A percentile compares a stretch with the other conserved stretches of the same genome.
Evolutionary conservation across 1,140 invertebrate genomes (phyloP).

Genomic region (Epicauta chinensis): DNA sequence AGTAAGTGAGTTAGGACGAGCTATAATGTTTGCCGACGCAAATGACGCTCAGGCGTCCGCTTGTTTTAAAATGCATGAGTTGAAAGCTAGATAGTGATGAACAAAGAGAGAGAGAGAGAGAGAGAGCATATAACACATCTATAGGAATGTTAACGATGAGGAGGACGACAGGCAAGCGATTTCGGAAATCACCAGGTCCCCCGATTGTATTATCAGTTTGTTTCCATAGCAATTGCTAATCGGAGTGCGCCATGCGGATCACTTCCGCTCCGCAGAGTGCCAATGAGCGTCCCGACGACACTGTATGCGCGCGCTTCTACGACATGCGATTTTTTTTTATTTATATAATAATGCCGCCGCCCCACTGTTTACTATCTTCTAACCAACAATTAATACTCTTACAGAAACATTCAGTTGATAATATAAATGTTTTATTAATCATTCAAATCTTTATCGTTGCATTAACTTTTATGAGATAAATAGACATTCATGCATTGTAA

Average conservation of each 20-base stretch:
- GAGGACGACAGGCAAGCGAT: background rate
- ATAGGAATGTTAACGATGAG: background rate
- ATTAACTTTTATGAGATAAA: too few species aligned
- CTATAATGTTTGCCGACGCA: slow-evolving; percentile 25
- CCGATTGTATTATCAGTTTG: slow-evolving; percentile 53
- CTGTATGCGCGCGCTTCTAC: slow-evolving; percentile 20
- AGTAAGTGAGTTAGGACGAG: background rate
- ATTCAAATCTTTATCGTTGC: too few species aligned
- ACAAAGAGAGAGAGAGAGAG: slow-evolving; percentile 10
- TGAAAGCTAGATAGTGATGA: too few species aligned
- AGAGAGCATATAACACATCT: background rate
- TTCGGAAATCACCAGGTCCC: slow-evolving; percentile 3
- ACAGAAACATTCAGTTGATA: too few species aligned
- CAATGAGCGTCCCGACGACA: slow-evolving; percentile 29
- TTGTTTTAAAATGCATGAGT: slow-evolving; percentile 28
- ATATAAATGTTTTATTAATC: too few species aligned
- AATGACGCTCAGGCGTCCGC: slow-evolving; percentile 24
- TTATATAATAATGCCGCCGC: too few species aligned
- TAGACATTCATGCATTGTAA: too few species aligned
- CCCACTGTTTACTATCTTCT: too few species aligned
- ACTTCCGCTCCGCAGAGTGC: slow-evolving; percentile 40
- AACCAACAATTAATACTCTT: too few species aligned
- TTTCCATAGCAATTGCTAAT: slow-evolving; percentile 58
- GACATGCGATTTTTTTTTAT: background rate
- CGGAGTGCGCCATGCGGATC: slow-evolving; percentile 43